Base-by-base conservation (phyloP, 1,140 invertebrate genomes). In the Augochlora pura region DNA sequence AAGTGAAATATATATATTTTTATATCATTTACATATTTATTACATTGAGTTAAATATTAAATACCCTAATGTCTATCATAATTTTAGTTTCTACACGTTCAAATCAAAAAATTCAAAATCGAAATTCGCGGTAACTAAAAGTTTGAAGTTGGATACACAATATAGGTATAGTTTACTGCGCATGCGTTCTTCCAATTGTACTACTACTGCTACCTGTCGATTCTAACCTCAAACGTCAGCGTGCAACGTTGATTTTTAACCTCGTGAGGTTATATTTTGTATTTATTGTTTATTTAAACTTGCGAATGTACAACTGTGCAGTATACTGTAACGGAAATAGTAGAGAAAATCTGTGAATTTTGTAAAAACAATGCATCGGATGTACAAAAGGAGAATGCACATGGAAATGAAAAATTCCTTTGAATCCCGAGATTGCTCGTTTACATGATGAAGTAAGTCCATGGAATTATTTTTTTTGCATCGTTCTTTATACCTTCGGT, bases 141-240 rank as follows among this genome's bases (percentile, higher is more conserved):
- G 23, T 81, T 84, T 71, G 70, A 85, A 81, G 71, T 86, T 78
- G 52, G 77, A 49, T 60, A 25, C 71, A 63, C 49, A 65, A 79
- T 66, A 18, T 57, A 63, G 7, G 18, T 38, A 59, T 9, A 16
- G n/a, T n/a, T 49, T 70, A 46, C 6, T 27, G 82, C 89, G 90
- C 89, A 89, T 88, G 90, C 88, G 89, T 80, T 12, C 60, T 39
- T 39, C 42, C 66, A 32, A 72, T 76, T 66, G 57, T 62, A 68
- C 81, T 65, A 70, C 69, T 73, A 82, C 80, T 85, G 87, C 89
- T 91, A 91, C 89, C 89, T 90, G 89, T 90, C 90, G 90, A 91
- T 90, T 90, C 88, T 91, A 90, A 91, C 91, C 90, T 91, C 84
- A 90, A 91, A 91, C 87, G 89, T 90, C 89, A 90, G 88, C 85